These are phyloP conservation scores for Glossophaga mutica DNA, from an alignment of 2,797 vertebrate species.

Conservation along the genomic window DNA sequence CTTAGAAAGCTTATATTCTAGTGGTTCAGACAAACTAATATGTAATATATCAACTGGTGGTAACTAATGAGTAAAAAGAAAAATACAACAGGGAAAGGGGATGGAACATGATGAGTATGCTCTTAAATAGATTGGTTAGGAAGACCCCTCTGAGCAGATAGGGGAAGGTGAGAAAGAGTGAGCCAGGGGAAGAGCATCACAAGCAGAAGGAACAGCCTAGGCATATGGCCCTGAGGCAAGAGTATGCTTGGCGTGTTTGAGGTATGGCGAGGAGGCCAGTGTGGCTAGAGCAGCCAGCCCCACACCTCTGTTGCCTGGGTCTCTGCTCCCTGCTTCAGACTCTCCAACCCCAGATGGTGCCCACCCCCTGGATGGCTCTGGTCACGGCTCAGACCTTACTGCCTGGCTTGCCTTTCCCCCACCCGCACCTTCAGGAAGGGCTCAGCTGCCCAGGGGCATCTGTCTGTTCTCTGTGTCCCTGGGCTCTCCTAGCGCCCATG, in stretches of 20 bases:
- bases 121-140: not conserved
- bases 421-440: not conserved
- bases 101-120: not conserved
- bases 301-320: not conserved
- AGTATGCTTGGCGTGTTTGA: too few relatives aligned
- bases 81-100: not conserved
- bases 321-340: not conserved
- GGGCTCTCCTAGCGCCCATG: accelerated
- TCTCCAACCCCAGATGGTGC: not conserved
- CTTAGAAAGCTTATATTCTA: not conserved
- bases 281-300: not conserved
- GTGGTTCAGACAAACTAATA: not conserved
- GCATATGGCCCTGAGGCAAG: not conserved
- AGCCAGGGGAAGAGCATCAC: not conserved
- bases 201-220: not conserved
- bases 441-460: too few relatives aligned
- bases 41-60: not conserved
- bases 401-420: not conserved
- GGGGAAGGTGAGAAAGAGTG: not conserved
- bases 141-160: not conserved
- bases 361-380: not conserved
- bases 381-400: not conserved
- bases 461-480: not conserved
- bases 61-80: not conserved
- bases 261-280: not conserved